phyloP scores from a whole-genome alignment of 30 jellyfish, hydroid and myxozoan genomes.

The Clytia hemisphaerica region DNA sequence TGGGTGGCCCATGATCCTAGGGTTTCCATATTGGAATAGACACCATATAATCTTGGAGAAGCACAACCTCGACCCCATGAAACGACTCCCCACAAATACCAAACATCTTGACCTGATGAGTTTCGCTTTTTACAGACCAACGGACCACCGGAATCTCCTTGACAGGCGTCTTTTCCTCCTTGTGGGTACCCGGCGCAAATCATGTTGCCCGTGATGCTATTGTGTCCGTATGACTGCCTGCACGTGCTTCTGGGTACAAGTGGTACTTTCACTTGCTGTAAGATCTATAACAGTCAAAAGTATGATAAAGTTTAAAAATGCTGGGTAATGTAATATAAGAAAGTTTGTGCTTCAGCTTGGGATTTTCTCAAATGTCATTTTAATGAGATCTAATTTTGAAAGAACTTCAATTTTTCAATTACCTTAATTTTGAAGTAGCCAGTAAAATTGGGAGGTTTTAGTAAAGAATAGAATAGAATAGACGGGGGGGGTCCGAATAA shows the following conservation, averaged over 20 bases:
- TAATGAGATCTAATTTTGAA: no score
- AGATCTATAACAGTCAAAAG: slow-evolving; percentile 41
- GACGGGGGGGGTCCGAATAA: no score
- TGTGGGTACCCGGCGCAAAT: slow-evolving; percentile 71
- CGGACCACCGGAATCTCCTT: slow-evolving; percentile 87
- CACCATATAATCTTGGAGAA: slow-evolving; percentile 44
- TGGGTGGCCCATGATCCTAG: slow-evolving; percentile 76
- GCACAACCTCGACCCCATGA: slow-evolving; percentile 93
- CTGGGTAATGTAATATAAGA: no score
- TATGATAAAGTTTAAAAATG: no score
- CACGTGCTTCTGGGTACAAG: slow-evolving; percentile 29
- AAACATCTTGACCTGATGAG: no score
- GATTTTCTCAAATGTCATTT: no score
- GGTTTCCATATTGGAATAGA: slow-evolving; percentile 55
- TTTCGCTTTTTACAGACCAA: slow-evolving; percentile 47
- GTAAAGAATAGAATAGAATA: no score
- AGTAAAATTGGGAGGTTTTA: no score
- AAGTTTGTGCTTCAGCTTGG: no score
- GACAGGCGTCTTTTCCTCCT: slow-evolving; percentile 74
- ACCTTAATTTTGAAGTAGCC: no score
- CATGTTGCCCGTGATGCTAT: slow-evolving; percentile 47
- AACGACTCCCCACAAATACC: slow-evolving; percentile 79
- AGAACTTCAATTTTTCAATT: no score
- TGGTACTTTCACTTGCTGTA: slow-evolving; percentile 75
- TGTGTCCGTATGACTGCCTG: slow-evolving; percentile 26